These are phyloP conservation scores for Drosophila orosa DNA, from an alignment of 1,140 invertebrate species.

Conservation along the genomic window DNA sequence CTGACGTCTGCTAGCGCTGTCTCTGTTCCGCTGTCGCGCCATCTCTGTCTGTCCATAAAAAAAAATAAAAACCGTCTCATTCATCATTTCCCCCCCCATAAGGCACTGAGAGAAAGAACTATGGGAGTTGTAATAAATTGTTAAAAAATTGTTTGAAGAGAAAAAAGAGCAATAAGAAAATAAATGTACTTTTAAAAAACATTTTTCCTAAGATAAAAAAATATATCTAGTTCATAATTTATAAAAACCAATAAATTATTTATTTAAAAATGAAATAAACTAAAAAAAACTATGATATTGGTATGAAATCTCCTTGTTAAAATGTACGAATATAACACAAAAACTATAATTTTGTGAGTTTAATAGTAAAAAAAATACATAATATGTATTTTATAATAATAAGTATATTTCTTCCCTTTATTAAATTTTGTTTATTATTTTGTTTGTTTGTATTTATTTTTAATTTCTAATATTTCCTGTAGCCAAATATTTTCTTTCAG, in stretches of 20 bases:
- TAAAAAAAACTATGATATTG: neutral
- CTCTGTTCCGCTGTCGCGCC: slow-evolving; percentile 14
- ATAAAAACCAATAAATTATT: neutral
- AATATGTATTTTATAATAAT: neutral
- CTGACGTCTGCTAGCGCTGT: slow-evolving; percentile 64
- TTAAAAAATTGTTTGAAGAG: neutral
- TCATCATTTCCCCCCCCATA: slow-evolving; percentile 59
- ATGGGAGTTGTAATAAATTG: no score
- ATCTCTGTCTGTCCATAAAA: slow-evolving; percentile 22
- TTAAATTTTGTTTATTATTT: neutral
- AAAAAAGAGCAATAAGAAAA: neutral
- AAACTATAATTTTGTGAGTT: neutral
- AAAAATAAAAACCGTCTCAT: slow-evolving; percentile 36
- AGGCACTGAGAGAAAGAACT: slow-evolving; percentile 2
- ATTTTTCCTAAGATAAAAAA: no score
- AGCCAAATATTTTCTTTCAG: slow-evolving; percentile 14
- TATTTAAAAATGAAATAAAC: neutral
- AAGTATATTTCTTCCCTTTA: neutral
- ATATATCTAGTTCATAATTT: no score
- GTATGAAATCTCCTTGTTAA: neutral
- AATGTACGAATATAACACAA: neutral
- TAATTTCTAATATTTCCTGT: neutral
- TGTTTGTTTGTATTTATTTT: no score
- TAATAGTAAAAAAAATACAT: neutral
- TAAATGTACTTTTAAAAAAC: neutral